phyloP scores from a whole-genome alignment of 2,113 vertebrate genomes.

The Hirundichthys speculiger region DNA sequence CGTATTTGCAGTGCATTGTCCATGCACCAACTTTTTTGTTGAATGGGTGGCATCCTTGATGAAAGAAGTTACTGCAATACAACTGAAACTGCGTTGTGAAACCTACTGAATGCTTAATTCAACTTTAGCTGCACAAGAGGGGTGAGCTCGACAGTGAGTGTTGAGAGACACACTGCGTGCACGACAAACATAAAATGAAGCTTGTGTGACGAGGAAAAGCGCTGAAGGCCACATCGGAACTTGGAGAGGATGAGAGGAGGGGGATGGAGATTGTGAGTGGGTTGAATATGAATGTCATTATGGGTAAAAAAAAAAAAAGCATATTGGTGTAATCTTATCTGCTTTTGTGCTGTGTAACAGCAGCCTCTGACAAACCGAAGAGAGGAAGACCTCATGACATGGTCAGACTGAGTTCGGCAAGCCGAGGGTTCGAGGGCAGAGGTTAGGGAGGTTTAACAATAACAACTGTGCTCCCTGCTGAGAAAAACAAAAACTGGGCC shows the following conservation, averaged over 20 bases:
- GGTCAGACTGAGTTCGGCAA: slow-evolving; percentile 28
- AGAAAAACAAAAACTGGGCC: slow-evolving; percentile 37
- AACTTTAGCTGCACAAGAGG: slow-evolving; percentile 16
- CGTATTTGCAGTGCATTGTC: no score
- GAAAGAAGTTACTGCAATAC: neutral
- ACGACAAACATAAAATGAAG: slow-evolving; percentile 42
- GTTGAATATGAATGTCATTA: slow-evolving; percentile 37
- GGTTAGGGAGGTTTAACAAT: slow-evolving; percentile 11
- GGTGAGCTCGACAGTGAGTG: no score
- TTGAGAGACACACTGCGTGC: slow-evolving; percentile 22
- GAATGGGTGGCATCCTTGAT: neutral
- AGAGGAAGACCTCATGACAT: slow-evolving; percentile 24
- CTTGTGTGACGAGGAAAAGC: slow-evolving; percentile 44
- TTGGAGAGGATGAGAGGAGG: slow-evolving; percentile 2
- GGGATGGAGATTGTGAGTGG: slow-evolving; percentile 24
- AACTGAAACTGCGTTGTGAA: slow-evolving; percentile 10
- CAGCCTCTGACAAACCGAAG: slow-evolving; percentile 28
- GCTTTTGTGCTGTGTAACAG: slow-evolving; percentile 27
- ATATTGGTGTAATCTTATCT: slow-evolving; percentile 41
- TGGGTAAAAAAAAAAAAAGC: slow-evolving; percentile 51
- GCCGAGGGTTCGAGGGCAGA: slow-evolving; percentile 27
- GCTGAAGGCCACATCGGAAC: slow-evolving; percentile 28
- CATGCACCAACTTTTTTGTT: no score
- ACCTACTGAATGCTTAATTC: slow-evolving; percentile 16
- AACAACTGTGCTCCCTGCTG: slow-evolving; percentile 65